These are phyloP conservation scores for Sebastes ruberrimus DNA, from an alignment of 2,797 vertebrate genomes.

Conservation along the genomic window DNA sequence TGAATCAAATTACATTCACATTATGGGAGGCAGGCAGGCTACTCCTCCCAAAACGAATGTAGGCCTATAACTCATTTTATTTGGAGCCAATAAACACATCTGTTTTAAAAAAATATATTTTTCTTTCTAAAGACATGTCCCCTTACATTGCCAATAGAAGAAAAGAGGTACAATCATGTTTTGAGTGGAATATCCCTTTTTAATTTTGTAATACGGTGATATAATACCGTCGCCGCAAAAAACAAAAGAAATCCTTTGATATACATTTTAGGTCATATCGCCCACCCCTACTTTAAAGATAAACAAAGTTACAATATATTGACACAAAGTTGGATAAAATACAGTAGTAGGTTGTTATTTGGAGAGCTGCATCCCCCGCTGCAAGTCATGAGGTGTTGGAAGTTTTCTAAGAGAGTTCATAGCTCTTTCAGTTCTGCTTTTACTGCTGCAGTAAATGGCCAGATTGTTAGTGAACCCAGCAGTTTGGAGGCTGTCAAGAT, in stretches of 20 bases:
- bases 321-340: not conserved
- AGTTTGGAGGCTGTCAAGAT: slow-evolving; percentile 50
- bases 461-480: slow-evolving; percentile 44
- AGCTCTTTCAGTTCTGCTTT: slow-evolving; percentile 41
- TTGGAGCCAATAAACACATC: not conserved
- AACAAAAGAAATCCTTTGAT: not conserved
- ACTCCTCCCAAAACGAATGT: not conserved
- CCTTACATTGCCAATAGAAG: no score
- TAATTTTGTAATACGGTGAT: no score
- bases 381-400: not conserved
- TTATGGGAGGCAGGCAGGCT: not conserved
- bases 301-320: not conserved
- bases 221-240: no score
- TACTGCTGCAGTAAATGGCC: slow-evolving; percentile 58
- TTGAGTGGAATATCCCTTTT: no score
- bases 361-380: not conserved
- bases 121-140: not conserved
- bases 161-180: no score
- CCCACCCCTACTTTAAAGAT: not conserved
- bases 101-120: not conserved
- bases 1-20: not conserved
- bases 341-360: not conserved
- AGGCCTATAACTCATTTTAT: not conserved
- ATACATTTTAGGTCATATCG: not conserved
- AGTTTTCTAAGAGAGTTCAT: not conserved